Percentiles rank a stretch among this genome's conserved stretches.
Evolutionary conservation across 2,888 invertebrate species (phyloP).

Genomic region (Diogma glabrata): DNA sequence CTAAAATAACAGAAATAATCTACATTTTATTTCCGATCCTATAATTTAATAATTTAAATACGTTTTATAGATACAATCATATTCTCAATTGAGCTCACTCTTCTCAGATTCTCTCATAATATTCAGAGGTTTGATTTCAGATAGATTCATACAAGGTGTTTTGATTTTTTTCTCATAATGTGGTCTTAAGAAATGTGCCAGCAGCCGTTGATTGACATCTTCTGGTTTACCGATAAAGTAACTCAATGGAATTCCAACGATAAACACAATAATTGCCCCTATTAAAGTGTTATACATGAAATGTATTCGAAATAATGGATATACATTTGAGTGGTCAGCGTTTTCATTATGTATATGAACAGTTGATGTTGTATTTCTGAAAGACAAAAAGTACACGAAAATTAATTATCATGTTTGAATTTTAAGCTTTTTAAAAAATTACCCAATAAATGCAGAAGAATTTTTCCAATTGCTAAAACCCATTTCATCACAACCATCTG

Average conservation of each 20-base stretch:
- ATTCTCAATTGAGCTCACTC: too few species aligned
- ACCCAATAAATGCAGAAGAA: not conserved
- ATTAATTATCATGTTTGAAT: too few species aligned
- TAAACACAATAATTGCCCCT: slow-evolving; percentile 45
- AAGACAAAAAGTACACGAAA: not conserved
- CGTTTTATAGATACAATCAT: too few species aligned
- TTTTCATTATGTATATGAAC: not conserved
- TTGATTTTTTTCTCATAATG: too few species aligned
- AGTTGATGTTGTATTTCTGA: not conserved
- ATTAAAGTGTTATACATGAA: slow-evolving; percentile 57
- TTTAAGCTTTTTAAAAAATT: too few species aligned
- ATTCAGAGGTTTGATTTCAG: too few species aligned
- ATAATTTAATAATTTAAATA: too few species aligned
- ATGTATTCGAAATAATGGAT: slow-evolving; percentile 43
- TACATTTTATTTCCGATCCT: too few species aligned
- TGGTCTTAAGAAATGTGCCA: slow-evolving; percentile 16
- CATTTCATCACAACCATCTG: slow-evolving; percentile 17
- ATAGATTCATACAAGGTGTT: too few species aligned
- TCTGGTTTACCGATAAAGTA: slow-evolving; percentile 36
- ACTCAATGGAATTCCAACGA: slow-evolving; percentile 50
- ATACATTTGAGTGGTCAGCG: not conserved
- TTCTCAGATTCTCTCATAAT: too few species aligned
- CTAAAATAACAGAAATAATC: too few species aligned
- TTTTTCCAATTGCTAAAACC: not conserved
- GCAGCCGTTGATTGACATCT: slow-evolving; percentile 17